Evolutionary conservation across 1,140 invertebrate genomes (phyloP), one percentile per base, ranked within the genome.

Genomic region (Colletes latitarsis): DNA sequence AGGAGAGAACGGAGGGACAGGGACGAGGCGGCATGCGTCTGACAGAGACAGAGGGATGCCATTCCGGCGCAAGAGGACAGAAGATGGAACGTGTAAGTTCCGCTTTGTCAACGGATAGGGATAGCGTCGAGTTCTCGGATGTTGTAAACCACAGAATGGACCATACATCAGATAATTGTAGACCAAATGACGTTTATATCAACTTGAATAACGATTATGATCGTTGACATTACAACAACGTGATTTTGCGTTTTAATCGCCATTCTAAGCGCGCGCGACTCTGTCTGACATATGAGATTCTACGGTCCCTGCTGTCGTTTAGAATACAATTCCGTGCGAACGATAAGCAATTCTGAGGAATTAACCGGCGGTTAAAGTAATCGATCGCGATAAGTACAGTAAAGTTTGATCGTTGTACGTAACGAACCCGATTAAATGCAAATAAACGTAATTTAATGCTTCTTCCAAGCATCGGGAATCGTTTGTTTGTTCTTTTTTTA

Each of bases 31-130:
- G 3, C 4, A 6, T 19, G 43, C 21, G n/a, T 4, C 0, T 1
- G 52, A 64, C 10, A 43, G 62, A 58, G 43, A 80, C 39, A 55
- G 55, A 30, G 46, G 6, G 39, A 43, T 14, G 72, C 58, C 52
- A 75, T 75, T 67, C 78, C 53, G 14, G 19, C 6, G 43, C 43
- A 30, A 19, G 72, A 21, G 72, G 3, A 73, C 55, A 68, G 43
- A 74, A 68, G 78, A 75, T 68, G 72, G 64, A 75, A 67, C 63
- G 62, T 68, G 77, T 73, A 79, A 79, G 78, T 80, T 74, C 63
- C 63, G 71, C 72, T 75, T 80, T 80, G 78, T 80, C 78, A 74
- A 68, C 43, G 62, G 71, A 60, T 60, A 74, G 78, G 55, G 21
- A 68, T 58, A 68, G 19, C 46, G 64, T 52, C n/a, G 64, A 68